These are phyloP conservation scores for Aphaenogaster ashmeadi DNA, from an alignment of 1,140 invertebrate species.

Conservation along the genomic window DNA sequence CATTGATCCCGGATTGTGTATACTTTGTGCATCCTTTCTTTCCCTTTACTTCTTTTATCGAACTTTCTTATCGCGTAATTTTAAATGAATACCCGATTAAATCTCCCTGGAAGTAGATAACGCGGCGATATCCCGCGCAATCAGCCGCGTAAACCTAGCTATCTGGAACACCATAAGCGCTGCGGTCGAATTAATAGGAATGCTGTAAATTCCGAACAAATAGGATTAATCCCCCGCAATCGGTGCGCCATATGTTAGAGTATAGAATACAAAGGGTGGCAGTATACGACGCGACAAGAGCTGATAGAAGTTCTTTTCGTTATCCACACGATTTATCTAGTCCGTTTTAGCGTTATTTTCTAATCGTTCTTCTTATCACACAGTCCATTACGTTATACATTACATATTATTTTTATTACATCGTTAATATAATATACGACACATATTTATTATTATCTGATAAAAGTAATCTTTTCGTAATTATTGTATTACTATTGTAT, in stretches of 20 bases:
- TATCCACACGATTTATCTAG: slow-evolving; percentile 22
- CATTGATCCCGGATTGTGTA: neutral
- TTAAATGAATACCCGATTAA: slow-evolving; percentile 59
- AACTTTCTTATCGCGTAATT: slow-evolving; percentile 43
- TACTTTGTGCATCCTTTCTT: neutral
- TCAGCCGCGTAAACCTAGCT: slow-evolving; percentile 36
- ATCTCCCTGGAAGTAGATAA: slow-evolving; percentile 58
- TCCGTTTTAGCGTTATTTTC: neutral
- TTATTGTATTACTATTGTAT: neutral
- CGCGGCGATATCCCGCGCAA: slow-evolving; percentile 45
- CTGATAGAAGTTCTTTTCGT: neutral
- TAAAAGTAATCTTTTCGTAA: neutral
- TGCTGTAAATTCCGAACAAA: slow-evolving; percentile 64
- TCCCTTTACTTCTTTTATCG: neutral
- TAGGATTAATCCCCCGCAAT: slow-evolving; percentile 70
- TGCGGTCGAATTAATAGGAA: slow-evolving; percentile 69
- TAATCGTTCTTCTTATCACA: neutral
- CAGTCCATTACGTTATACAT: neutral
- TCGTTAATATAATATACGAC: neutral
- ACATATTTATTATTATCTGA: neutral
- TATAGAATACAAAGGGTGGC: slow-evolving; percentile 14
- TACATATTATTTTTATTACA: slow-evolving; percentile 6
- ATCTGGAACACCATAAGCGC: slow-evolving; percentile 58
- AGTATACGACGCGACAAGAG: neutral
- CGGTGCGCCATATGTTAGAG: slow-evolving; percentile 68